Base-by-base conservation (phyloP, 2,113 vertebrate genomes). In the Uropsilus gracilis region DNA sequence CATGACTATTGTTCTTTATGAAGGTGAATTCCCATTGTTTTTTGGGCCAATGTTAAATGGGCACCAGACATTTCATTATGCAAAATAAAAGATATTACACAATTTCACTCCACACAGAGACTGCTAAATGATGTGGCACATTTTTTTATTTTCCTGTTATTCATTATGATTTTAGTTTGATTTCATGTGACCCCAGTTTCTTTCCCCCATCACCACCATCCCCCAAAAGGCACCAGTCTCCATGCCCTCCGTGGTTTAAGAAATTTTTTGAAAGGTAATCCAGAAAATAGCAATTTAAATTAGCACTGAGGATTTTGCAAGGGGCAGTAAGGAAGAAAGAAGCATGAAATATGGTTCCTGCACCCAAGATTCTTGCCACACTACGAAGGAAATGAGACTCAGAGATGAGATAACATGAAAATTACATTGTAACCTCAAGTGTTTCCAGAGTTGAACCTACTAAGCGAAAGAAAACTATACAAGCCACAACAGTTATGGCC, bases 11-110 rank as follows among this genome's bases (percentile, higher is more conserved):
- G 69, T 95, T 94, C 82, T 76, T 71, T 24, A 59, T 57, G 42
- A 85, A 92, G 88, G 76, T 76, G 64, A 94, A 91, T 76, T 69
- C 42, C 22, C n/a, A 55, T 10, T 73, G 88, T 92, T 37, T 68
- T 61, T 46, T 64, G n/a, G 34, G 63, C n/a, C 17, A 48, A 8
- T 42, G 28, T 12, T 55, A 28, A 61, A 44, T 16, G 32, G 42
- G 34, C 39, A 76, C 30, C 37, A 46, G 10, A 48, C 26, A 34
- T 73, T 55, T 81, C 69, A 75, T 2, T 77, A n/a, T 57, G 39
- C 30, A 55, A 37, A 81, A 76, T 68, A 91, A 89, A 94, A 81
- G 12, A 82, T 17, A 46, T 22, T 20, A 64, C 24, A 44, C 50
- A 59, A 53, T 83, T 53, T 20, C 30, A 42, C 34, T 66, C 11